These are phyloP conservation scores for Abrostola triplasia DNA, from an alignment of 2,888 invertebrate genomes.

Conservation along the genomic window DNA sequence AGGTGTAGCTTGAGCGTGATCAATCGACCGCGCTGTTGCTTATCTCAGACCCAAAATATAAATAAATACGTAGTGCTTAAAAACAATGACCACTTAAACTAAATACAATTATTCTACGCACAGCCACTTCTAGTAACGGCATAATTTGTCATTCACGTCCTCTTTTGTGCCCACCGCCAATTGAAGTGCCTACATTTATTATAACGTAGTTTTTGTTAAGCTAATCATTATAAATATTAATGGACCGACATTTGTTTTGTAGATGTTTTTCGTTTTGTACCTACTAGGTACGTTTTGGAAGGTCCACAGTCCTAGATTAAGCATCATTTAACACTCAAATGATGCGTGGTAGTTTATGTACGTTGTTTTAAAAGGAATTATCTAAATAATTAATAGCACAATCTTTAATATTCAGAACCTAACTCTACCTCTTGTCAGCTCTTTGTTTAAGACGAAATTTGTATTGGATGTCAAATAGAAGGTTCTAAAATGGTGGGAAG, in stretches of 20 bases:
- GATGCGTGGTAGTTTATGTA: too few species aligned
- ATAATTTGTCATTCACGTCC: slow-evolving; percentile 9
- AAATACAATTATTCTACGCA: slow-evolving; percentile 12
- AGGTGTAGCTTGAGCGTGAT: too few species aligned
- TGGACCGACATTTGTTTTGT: slow-evolving; percentile 5
- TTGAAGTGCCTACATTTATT: slow-evolving; percentile 29
- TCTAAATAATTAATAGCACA: too few species aligned
- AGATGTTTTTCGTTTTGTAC: not conserved
- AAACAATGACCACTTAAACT: slow-evolving; percentile 4
- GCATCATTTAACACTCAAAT: too few species aligned
- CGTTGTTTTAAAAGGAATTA: too few species aligned
- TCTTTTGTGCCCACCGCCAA: slow-evolving; percentile 35
- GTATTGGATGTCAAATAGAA: too few species aligned
- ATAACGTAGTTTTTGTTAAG: slow-evolving; percentile 28
- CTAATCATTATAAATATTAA: slow-evolving; percentile 36
- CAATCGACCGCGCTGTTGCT: too few species aligned
- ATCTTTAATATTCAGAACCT: too few species aligned
- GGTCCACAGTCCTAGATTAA: not conserved
- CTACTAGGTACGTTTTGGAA: not conserved
- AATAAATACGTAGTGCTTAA: not conserved
- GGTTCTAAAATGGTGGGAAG: too few species aligned
- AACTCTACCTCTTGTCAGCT: too few species aligned
- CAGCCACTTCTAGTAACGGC: slow-evolving; percentile 29
- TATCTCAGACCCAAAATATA: too few species aligned
- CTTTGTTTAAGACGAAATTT: too few species aligned